Base-by-base conservation (phyloP, 2,888 invertebrate genomes). In the Tinea semifulvella region DNA sequence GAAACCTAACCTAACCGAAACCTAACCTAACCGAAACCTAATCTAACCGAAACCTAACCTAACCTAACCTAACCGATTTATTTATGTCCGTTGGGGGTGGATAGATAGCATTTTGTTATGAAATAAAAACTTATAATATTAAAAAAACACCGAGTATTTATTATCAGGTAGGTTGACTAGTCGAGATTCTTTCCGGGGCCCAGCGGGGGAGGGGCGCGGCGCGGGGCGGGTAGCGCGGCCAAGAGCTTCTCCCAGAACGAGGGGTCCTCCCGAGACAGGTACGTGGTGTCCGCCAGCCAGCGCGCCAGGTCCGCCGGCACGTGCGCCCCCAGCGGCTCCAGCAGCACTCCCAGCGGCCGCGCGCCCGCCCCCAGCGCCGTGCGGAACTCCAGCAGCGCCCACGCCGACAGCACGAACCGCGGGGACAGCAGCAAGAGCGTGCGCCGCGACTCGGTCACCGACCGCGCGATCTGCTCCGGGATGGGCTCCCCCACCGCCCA, bases 211-310 rank as follows among this genome's bases (percentile, higher is more conserved):
- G 45, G 46, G 20, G 45, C 4, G 5, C 45, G 26, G 18, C 42
- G 42, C 48, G 75, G 73, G 65, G 88, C 89, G 0, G 89, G 90
- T 58, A 91, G 68, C 1, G 92, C 91, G 58, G 88, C 90, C 25
- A 85, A 77, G 44, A 94, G 68, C 61, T 89, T 90, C 45, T 89
- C 82, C 92, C 92, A 93, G 69, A 93, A 92, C 86, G 88, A 89
- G 6, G 88, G 88, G 60, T 92, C 91, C 8, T 87, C 90, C 90
- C 91, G 91, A 56, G 89, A 87, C 20, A 93, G 82, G 58, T 92
- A 93, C 0, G 92, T 93, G 61, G 91, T 91, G 65, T 85, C 88
- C 48, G 83, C 83, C 4, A 93, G 68, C 53, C 89, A 89, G 0
- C 85, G 76, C 7, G 7, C 31, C 2, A 50, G 53, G 39, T 91